Base-by-base conservation (phyloP, 2,113 vertebrate genomes). In the Protomyctophum bolini region DNA sequence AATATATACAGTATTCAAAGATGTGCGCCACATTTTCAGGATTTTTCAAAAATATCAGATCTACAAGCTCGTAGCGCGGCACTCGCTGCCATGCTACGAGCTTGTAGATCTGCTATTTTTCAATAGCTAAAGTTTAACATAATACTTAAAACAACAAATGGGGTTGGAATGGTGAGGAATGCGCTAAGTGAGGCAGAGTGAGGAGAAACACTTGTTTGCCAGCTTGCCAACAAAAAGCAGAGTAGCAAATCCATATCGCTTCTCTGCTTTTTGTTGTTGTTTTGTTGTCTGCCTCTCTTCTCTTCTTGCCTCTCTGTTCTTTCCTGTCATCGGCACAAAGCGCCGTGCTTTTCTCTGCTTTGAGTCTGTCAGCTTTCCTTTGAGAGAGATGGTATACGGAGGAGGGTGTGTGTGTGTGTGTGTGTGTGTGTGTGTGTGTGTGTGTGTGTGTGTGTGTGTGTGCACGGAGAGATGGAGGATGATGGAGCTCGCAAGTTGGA, bases 401-500 rank as follows among this genome's bases (percentile, higher is more conserved):
- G 15, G 10, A 75, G 73, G 58, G 33, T 41, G 68, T 54, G 21
- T 21, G 21, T 21, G 21, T 21, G 33, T 41, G 21, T 50, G 63
- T 56, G 55, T 28, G 56, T 28, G 56, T 9, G 56, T 0, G 56
- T 10, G 33, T 46, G 21, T 4, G 48, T 48, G 68, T 54, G 21
- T 21, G 21, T 2, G 21, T 21, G 33, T 41, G 21, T 47, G 63
- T 56, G 55, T 28, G 56, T 10, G 56, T 9, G 56, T 0, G 56
- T 28, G 46, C 62, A 57, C 52, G 56, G 41, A 41, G 59, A 76
- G 68, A 77, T 68, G 72, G 76, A 71, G 63, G 75, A 79, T 74
- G 78, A 84, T 75, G 70, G 80, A 64, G 79, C 64, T 68, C 66
- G 67, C 63, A 72, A 82, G 68, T 61, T 55, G 77, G 79, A 73